Evolutionary conservation across 2,113 vertebrate genomes (phyloP).

Genomic region (Pterocles gutturalis): DNA sequence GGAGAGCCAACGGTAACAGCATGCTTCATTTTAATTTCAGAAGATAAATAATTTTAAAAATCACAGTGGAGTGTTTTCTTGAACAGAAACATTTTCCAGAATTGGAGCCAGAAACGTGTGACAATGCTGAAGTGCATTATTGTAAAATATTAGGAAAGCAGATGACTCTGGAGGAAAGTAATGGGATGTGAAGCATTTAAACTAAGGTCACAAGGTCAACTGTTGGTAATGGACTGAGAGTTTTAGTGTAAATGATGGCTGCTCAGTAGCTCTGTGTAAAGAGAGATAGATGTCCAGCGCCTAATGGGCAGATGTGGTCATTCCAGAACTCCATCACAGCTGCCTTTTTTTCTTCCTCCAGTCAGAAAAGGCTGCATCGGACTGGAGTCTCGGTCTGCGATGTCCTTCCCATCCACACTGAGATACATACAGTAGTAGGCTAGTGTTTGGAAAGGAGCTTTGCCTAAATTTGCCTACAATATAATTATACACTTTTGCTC

Average conservation of each 20-base stretch:
- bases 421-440: neutral
- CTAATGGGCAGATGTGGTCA: neutral
- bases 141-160: conserved; percentile 26
- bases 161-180: neutral
- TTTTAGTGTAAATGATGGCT: conserved; percentile 39
- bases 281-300: conserved; percentile 13
- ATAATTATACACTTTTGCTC: neutral
- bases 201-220: neutral
- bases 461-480: neutral
- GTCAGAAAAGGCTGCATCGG: neutral
- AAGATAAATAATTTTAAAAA: conserved; percentile 33
- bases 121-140: conserved; percentile 24
- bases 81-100: conserved; percentile 15
- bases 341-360: neutral
- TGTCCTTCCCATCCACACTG: neutral
- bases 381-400: neutral
- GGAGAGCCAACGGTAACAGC: neutral
- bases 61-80: neutral
- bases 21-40: conserved; percentile 28
- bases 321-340: neutral
- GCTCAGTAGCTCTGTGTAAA: neutral
- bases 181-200: conserved; percentile 46
- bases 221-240: conserved; percentile 18
- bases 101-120: conserved; percentile 6
- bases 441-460: neutral